Conservation (phyloP, 37 sponge, comb jelly and placozoan species). For the Theonella swinhoei region DNA sequence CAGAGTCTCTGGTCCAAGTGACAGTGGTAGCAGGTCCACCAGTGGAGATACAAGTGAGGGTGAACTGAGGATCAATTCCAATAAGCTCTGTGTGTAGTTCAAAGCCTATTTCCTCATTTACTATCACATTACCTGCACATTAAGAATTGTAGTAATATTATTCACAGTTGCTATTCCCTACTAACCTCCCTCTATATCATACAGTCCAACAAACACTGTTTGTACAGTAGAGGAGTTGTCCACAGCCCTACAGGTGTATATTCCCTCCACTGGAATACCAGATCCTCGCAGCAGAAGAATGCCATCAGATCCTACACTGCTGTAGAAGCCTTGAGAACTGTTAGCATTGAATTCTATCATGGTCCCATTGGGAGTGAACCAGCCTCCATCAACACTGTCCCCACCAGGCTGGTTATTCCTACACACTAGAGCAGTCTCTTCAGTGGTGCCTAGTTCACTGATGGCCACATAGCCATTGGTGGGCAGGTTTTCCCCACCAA, state of each 20-base stretch:
- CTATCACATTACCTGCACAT: background rate
- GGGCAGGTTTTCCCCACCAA: background rate
- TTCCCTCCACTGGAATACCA: background rate
- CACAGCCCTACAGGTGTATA: background rate
- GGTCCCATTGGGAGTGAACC: background rate
- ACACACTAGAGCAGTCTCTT: background rate
- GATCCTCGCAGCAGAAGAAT: background rate
- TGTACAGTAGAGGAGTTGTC: background rate
- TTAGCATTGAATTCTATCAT: background rate
- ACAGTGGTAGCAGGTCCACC: background rate
- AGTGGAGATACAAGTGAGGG: background rate
- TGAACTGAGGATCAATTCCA: background rate
- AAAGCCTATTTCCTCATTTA: background rate
- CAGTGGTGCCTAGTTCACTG: background rate
- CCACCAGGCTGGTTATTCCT: background rate
- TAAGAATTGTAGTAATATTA: background rate
- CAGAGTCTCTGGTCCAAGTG: background rate
- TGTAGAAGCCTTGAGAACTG: background rate
- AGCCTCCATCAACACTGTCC: background rate
- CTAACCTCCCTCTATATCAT: background rate
- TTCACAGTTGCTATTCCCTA: background rate
- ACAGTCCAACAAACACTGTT: background rate
- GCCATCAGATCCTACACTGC: background rate
- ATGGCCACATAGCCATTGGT: background rate
- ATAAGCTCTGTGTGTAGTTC: background rate